Evolutionary conservation across 92 coral and sea anemone genomes (phyloP).

Genomic region (Parazoanthus atlanticus): DNA sequence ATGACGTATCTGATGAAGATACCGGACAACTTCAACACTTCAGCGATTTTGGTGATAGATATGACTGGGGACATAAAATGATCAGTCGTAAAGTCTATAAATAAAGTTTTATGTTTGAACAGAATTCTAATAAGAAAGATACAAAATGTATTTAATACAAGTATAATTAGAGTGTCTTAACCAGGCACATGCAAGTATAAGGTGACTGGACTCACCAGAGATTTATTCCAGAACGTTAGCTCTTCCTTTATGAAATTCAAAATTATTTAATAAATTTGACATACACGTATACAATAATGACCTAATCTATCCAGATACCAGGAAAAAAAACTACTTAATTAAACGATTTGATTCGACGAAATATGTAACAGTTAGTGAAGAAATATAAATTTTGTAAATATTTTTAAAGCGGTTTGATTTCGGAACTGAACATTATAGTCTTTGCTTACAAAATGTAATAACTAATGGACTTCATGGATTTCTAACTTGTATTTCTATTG

Average conservation of each 20-base stretch:
- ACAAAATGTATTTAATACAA: conserved; percentile 20
- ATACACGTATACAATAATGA: too few relatives aligned
- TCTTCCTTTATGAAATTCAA: not conserved
- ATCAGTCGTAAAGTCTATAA: not conserved
- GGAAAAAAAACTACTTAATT: too few relatives aligned
- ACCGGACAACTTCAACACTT: not conserved
- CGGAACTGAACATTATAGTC: too few relatives aligned
- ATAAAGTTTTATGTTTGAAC: conserved; percentile 3
- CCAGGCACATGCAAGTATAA: not conserved
- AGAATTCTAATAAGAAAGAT: not conserved
- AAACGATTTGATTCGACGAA: too few relatives aligned
- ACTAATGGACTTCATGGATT: too few relatives aligned
- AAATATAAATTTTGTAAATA: too few relatives aligned
- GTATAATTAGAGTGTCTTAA: not conserved
- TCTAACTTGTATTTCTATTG: too few relatives aligned
- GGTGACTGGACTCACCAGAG: conserved; percentile 18
- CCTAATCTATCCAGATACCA: too few relatives aligned
- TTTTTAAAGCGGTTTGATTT: too few relatives aligned
- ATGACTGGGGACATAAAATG: not conserved
- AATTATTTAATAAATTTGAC: not conserved
- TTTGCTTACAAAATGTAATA: too few relatives aligned
- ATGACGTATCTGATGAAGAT: not conserved
- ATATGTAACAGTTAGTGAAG: too few relatives aligned
- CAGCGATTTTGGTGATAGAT: not conserved
- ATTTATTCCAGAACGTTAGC: not conserved